Base-by-base conservation (phyloP, 2,888 invertebrate genomes). In the Lymantria monacha region DNA sequence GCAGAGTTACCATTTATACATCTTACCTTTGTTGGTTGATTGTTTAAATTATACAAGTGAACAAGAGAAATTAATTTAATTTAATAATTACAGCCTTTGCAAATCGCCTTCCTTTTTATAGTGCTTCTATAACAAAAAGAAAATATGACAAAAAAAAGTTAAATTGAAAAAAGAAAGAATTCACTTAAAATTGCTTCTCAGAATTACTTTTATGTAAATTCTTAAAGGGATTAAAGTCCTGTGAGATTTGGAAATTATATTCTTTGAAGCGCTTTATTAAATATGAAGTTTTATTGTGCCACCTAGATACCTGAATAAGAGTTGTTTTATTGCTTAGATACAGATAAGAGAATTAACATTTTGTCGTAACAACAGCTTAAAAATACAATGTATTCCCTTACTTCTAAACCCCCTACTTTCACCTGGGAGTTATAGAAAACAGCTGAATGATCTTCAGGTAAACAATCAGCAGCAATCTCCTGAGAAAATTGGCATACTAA, bases 21-120 rank as follows among this genome's bases (percentile, higher is more conserved):
- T 48, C 54, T 42, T 14, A 51, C 43, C 44, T 54, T 49, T 45
- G 44, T 55, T 44, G 12, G 44, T 15, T 36, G 43, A 53, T 58
- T 58, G 64, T 58, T 58, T 47, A 48, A 30, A 52, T 51, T 56
- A 12, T 59, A 40, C 42, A 38, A 48, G 22, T 14, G 11, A 49
- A 42, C n/a, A 40, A 9, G 14, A 46, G 41, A 41, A 15, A 14
- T 15, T 22, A 22, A 41, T 22, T n/a, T 14, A 41, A 22, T 41
- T 41, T 41, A 14, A 15, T 41, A 41, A 41, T 41, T 15, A 49
- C 3, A 30, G 0, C 42, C 9, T 42, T 36, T 30, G 42, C 30
- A 10, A 30, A 30, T 42, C 33, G 3, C 9, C 33, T 10, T 33
- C 9, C 12, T 38, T 41, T 13, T 14, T 15, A 41, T 5, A 33